phyloP scores from a whole-genome alignment of 2,888 invertebrate species.

The Napeogenes inachia region DNA sequence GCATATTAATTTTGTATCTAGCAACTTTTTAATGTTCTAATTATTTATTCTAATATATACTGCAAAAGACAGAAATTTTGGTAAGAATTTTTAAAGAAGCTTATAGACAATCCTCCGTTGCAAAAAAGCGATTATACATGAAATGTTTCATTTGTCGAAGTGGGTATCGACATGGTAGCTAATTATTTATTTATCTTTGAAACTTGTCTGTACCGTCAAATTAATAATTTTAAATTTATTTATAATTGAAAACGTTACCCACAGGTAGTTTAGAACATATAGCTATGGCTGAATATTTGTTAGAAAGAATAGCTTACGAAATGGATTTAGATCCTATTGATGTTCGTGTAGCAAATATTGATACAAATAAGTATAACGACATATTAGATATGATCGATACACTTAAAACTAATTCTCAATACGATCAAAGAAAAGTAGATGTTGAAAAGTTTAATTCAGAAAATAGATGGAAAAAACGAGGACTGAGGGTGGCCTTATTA shows the following conservation, averaged over 20 bases:
- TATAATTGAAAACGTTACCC: constrained; percentile 1
- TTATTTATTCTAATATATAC: neutral
- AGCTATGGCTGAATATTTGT: constrained; percentile 65
- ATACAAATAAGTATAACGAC: constrained; percentile 56
- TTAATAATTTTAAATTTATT: too few species aligned
- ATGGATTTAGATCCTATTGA: constrained; percentile 72
- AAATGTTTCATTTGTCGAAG: too few species aligned
- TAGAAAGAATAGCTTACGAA: constrained; percentile 78
- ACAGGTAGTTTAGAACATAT: constrained; percentile 38
- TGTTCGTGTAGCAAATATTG: constrained; percentile 49
- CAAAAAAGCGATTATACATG: too few species aligned
- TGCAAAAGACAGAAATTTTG: too few species aligned
- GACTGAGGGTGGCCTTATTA: constrained; percentile 31
- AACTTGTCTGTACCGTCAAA: too few species aligned
- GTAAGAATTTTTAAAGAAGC: too few species aligned
- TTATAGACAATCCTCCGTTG: too few species aligned
- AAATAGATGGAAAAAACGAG: constrained; percentile 86
- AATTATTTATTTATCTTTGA: too few species aligned
- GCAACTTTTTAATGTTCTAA: neutral
- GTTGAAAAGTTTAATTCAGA: constrained; percentile 71
- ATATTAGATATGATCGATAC: constrained; percentile 58
- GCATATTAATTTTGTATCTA: too few species aligned
- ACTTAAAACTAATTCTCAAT: constrained; percentile 61
- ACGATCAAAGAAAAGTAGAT: constrained; percentile 51
- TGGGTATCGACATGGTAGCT: too few species aligned